A percentile compares a stretch with the other conserved stretches of the same genome.
phyloP scores from a whole-genome alignment of 2,113 vertebrate species.

The Zootoca vivipara region DNA sequence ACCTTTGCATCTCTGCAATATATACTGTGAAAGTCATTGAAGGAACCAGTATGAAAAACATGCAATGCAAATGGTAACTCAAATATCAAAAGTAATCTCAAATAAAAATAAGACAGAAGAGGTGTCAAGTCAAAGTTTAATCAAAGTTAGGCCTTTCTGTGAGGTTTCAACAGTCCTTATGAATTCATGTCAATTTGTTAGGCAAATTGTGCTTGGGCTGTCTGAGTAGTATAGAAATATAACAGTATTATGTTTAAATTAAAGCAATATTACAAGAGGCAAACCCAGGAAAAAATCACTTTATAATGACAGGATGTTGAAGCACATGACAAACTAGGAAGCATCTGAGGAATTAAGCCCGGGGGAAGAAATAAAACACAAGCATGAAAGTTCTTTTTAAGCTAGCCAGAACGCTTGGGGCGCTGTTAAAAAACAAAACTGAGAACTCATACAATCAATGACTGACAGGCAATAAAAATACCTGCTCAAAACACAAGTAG shows the following conservation, averaged over 20 bases:
- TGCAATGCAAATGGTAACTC: neutral
- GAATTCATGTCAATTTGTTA: neutral
- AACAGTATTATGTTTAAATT: neutral
- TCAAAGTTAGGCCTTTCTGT: neutral
- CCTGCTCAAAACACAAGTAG: neutral
- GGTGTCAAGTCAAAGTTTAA: neutral
- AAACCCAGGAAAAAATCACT: neutral
- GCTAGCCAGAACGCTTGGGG: neutral
- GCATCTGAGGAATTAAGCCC: neutral
- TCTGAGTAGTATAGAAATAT: neutral
- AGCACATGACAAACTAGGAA: neutral
- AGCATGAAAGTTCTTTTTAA: neutral
- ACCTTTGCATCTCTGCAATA: neutral
- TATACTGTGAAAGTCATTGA: neutral
- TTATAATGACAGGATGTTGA: neutral
- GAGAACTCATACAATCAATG: neutral
- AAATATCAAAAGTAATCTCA: neutral
- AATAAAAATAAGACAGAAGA: neutral
- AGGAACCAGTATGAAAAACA: neutral
- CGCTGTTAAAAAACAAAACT: neutral
- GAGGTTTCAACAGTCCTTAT: neutral
- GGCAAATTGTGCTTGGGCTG: neutral
- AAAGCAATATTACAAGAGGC: neutral
- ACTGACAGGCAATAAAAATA: neutral
- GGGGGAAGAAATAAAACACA: neutral